These are phyloP conservation scores for Nycticorax nycticorax DNA, from an alignment of 2,113 vertebrate species.

Conservation along the genomic window DNA sequence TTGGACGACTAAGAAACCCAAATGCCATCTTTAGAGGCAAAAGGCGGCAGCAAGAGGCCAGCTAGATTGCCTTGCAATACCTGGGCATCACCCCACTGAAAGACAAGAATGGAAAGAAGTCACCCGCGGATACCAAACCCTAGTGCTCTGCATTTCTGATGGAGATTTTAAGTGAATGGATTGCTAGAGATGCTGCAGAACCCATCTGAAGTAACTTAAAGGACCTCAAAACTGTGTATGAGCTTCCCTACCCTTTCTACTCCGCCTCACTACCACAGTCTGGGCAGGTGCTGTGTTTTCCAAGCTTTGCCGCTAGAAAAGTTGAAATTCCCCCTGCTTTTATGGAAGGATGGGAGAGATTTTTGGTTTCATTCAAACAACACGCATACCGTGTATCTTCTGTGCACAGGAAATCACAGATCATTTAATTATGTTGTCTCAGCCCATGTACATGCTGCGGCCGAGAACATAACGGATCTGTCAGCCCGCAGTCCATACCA, in stretches of 20 bases:
- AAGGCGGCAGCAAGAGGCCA: not conserved
- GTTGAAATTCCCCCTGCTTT: not conserved
- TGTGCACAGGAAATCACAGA: not conserved
- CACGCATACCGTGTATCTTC: rapidly evolving
- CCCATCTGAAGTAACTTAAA: not conserved
- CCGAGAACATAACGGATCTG: not conserved
- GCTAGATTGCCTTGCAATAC: not conserved
- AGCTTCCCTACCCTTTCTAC: not conserved
- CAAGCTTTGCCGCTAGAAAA: not conserved
- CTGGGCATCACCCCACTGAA: not conserved
- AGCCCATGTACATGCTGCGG: not conserved
- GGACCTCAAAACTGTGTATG: not conserved
- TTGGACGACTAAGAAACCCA: not conserved
- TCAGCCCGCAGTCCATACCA: not conserved
- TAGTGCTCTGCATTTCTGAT: too few relatives aligned
- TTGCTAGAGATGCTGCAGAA: not conserved
- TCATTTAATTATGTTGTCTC: not conserved
- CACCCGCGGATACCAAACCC: not conserved
- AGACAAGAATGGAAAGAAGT: rapidly evolving
- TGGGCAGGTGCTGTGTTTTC: not conserved
- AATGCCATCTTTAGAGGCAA: not conserved
- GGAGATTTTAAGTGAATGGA: not conserved
- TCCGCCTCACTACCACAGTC: not conserved
- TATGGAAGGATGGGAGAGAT: not conserved
- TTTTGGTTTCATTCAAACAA: not conserved